A percentile compares a stretch with the other conserved stretches of the same genome.
Evolutionary conservation across 1,140 invertebrate species (phyloP).

Genomic region (Zaprionus ghesquierei): DNA sequence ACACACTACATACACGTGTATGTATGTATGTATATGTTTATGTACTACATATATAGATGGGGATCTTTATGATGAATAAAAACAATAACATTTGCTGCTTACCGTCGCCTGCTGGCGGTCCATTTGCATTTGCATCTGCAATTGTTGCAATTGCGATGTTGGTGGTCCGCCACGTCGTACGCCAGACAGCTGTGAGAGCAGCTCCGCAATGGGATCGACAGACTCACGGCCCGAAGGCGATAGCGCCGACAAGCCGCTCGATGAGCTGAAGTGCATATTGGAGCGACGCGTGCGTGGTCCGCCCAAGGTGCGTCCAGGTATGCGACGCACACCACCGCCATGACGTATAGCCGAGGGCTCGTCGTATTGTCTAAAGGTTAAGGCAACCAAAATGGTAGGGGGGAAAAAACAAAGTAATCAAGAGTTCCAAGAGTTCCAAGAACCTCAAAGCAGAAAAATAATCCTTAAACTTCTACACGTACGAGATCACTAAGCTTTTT

Average conservation of each 20-base stretch:
- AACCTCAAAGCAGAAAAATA: not conserved
- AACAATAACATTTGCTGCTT: conserved; percentile 53
- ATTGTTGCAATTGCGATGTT: conserved; percentile 91
- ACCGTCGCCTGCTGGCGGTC: conserved; percentile 93
- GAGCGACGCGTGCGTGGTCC: conserved; percentile 89
- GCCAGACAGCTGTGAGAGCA: conserved; percentile 95
- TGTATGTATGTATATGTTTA: not conserved
- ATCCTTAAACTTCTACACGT: not conserved
- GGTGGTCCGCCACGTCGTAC: conserved; percentile 89
- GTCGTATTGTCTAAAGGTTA: conserved; percentile 87
- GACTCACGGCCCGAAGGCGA: conserved; percentile 94
- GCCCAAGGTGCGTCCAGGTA: conserved; percentile 90
- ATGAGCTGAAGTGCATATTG: conserved; percentile 95
- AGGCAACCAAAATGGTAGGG: conserved; percentile 82
- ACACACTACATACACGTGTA: not conserved
- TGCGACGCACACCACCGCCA: conserved; percentile 90
- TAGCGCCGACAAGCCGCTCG: conserved; percentile 90
- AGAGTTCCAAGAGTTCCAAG: not conserved
- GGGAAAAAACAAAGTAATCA: not conserved
- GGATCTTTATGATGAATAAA: conserved; percentile 9
- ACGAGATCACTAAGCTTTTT: not conserved
- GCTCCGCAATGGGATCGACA: conserved; percentile 96
- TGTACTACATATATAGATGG: not conserved
- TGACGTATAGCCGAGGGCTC: conserved; percentile 92
- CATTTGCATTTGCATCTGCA: conserved; percentile 95